phyloP scores from a whole-genome alignment of 2,888 invertebrate species.

The Pardosa pseudoannulata region DNA sequence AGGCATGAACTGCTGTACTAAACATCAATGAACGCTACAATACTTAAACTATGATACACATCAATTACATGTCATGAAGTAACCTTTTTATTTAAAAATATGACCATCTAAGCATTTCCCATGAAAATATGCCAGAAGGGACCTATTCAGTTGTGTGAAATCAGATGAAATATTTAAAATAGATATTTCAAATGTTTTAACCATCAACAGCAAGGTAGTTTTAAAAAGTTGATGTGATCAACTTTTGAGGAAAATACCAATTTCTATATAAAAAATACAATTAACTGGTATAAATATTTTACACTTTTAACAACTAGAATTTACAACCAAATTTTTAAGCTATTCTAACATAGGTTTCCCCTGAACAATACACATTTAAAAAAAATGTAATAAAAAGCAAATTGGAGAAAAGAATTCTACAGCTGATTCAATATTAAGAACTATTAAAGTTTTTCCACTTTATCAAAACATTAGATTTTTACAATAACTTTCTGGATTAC shows the following conservation, averaged over 20 bases:
- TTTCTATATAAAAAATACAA: constrained; percentile 19
- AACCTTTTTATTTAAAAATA: constrained; percentile 5
- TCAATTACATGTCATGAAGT: neutral
- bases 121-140: neutral
- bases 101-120: neutral
- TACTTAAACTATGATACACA: neutral
- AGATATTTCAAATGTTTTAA: constrained; percentile 1
- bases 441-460: no score
- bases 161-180: constrained; percentile 17
- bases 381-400: neutral
- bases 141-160: neutral
- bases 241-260: constrained; percentile 6
- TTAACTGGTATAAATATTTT: constrained; percentile 3
- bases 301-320: neutral
- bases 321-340: neutral
- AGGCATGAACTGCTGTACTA: neutral
- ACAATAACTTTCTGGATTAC: no score
- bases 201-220: constrained; percentile 7
- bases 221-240: neutral
- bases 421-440: no score
- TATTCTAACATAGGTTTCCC: neutral
- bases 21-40: neutral
- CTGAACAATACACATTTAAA: no score
- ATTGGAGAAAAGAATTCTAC: neutral
- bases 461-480: no score